These are phyloP conservation scores for Hypercompe scribonia DNA, from an alignment of 2,888 invertebrate species.

Conservation along the genomic window DNA sequence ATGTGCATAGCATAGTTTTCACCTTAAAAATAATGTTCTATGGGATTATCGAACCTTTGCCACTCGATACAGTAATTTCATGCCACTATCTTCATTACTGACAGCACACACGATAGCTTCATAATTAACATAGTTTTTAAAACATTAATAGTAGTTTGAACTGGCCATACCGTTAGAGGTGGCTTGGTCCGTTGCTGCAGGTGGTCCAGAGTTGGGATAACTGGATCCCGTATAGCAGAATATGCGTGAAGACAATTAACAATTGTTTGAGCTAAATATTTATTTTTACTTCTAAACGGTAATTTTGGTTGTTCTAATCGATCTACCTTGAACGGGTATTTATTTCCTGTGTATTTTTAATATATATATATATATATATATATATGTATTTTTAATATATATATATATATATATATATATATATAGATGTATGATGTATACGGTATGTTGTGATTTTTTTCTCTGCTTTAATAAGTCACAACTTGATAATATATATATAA, in stretches of 20 bases:
- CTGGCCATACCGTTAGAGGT: neutral
- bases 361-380: too few species aligned
- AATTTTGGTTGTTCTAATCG: neutral
- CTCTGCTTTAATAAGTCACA: neutral
- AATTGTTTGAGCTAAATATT: neutral
- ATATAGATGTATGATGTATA: too few species aligned
- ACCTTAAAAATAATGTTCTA: neutral
- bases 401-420: too few species aligned
- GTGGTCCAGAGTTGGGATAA: neutral
- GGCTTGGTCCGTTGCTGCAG: neutral
- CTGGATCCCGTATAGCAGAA: neutral
- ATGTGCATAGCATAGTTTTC: neutral
- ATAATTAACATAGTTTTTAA: neutral
- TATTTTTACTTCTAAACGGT: neutral
- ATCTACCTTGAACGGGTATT: neutral
- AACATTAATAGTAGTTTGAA: constrained; percentile 2
- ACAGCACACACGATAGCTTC: neutral
- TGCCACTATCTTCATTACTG: neutral
- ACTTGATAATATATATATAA: too few species aligned
- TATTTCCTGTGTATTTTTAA: neutral
- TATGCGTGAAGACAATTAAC: neutral
- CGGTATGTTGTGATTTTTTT: neutral
- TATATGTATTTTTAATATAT: neutral
- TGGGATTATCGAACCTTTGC: neutral
- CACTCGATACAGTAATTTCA: neutral